Base-by-base conservation (phyloP, 2,797 vertebrate species). In the Paratrypauchen microcephalus region DNA sequence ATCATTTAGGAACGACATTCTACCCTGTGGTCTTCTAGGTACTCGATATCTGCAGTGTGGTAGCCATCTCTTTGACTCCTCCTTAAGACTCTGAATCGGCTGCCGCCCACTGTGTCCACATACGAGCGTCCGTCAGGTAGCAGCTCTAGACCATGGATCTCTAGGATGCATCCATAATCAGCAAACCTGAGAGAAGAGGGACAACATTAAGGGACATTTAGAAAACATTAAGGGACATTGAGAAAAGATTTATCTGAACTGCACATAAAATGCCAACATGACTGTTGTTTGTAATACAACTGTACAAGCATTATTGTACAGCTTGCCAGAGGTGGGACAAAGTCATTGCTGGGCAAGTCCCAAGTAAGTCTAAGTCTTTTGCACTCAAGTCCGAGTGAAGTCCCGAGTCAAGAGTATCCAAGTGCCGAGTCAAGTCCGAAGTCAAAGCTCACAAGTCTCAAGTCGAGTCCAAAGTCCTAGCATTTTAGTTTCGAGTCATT, bases 41-140 rank as follows among this genome's bases (percentile, higher is more conserved):
- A 95, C 81, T 97, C 95, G 0, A 97, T 93, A 71, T 97, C 95
- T 0, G 96, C 96, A 0, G 95, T 97, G 88, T 96, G 93, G 87
- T 97, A 97, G 50, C 96, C 96, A 0, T 97, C 96, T 68, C 95
- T 88, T 76, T 94, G 95, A 0, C 94, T 90, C 2, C 96, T 92
- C 75, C 88, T 93, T 41, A 96, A 83, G 71, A 97, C 95, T 5
- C 88, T 92, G 87, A 97, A 97, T 56, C 95, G 92, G 75, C 80
- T 94, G 70, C 91, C 84, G 13, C 96, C 96, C 0, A 95, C 52
- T 0, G 95, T 93, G 82, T 96, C 94, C 77, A 97, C 95, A 55
- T 94, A 89, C 18, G 95, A 97, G 13, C 96, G 91, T 0, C 96
- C 96, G 0, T 97, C 96, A 0, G 95, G 88, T 72, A 97, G 89